Evolutionary conservation across 2,113 vertebrate species (phyloP).

Genomic region (Myocastor coypus): DNA sequence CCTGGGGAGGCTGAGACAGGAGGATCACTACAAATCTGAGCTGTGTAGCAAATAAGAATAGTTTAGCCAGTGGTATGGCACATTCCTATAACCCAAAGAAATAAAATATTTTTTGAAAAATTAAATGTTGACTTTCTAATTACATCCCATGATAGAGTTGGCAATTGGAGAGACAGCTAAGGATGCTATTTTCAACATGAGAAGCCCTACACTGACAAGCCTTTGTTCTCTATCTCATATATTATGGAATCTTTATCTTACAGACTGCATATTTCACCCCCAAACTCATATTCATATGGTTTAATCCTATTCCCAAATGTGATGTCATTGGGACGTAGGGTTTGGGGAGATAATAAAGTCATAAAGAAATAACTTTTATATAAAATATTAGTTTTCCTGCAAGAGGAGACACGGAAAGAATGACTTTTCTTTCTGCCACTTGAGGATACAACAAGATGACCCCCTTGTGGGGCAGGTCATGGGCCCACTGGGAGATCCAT

Average conservation of each 20-base stretch:
- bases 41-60: no score
- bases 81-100: no score
- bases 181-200: background rate
- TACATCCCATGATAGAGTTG: background rate
- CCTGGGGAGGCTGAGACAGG: no score
- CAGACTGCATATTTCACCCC: accelerated
- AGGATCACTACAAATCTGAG: no score
- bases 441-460: background rate
- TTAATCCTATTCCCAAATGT: background rate
- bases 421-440: background rate
- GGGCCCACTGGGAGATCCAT: background rate
- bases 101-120: no score
- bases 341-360: background rate
- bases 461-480: background rate
- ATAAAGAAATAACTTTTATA: background rate
- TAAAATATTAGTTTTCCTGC: accelerated
- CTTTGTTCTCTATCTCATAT: background rate
- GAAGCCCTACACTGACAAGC: background rate
- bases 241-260: background rate
- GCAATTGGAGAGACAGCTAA: background rate
- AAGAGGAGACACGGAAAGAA: background rate
- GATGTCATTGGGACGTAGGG: no score
- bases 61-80: no score
- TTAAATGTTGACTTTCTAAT: background rate
- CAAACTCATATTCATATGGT: background rate